Conservation (phyloP, 1,140 invertebrate genomes). For the Eriosoma lanigerum region DNA sequence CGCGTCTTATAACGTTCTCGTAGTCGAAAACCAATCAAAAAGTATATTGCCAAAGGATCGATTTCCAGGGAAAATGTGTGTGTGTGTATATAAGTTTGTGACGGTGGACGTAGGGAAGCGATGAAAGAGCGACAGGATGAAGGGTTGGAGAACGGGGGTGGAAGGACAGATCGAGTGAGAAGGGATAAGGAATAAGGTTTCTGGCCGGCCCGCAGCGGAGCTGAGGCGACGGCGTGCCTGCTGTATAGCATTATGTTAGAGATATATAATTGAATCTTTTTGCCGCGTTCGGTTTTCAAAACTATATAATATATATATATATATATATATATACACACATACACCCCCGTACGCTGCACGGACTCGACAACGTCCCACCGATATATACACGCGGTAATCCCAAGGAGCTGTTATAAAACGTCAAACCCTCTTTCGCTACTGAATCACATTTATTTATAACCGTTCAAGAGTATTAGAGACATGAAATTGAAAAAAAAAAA, state of each 20-base stretch:
- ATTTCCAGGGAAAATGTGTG: slow-evolving; percentile 21
- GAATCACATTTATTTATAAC: slow-evolving; percentile 52
- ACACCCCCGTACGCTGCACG: neutral
- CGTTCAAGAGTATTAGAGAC: slow-evolving; percentile 51
- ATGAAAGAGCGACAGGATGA: neutral
- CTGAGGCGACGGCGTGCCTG: slow-evolving; percentile 7
- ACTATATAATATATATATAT: no score
- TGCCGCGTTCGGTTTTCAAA: slow-evolving; percentile 31
- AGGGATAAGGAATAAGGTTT: slow-evolving; percentile 44
- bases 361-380: neutral
- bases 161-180: slow-evolving; percentile 37
- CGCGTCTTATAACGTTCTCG: neutral
- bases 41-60: slow-evolving; percentile 34
- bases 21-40: slow-evolving; percentile 48
- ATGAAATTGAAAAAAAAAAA: slow-evolving; percentile 42
- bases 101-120: neutral
- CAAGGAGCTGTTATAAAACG: slow-evolving; percentile 49
- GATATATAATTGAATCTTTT: slow-evolving; percentile 52
- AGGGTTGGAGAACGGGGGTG: neutral
- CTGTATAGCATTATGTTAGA: slow-evolving; percentile 15
- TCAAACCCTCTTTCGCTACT: slow-evolving; percentile 51
- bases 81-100: slow-evolving; percentile 2
- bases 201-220: slow-evolving; percentile 33
- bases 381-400: slow-evolving; percentile 23
- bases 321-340: neutral